These are phyloP conservation scores for Phrixothrix hirtus DNA, from an alignment of 2,888 invertebrate species.

Conservation along the genomic window DNA sequence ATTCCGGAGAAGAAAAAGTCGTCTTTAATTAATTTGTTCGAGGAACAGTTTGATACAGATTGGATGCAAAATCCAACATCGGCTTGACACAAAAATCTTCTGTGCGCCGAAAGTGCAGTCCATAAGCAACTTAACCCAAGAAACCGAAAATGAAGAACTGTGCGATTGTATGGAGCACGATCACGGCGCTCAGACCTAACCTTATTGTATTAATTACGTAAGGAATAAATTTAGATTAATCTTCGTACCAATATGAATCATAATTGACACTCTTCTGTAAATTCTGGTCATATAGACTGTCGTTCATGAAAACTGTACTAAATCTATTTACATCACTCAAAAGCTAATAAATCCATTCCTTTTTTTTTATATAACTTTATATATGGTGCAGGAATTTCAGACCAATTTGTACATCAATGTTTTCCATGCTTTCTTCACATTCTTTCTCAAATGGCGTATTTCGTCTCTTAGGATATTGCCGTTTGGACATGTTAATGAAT, in stretches of 20 bases:
- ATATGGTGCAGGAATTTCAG: no score
- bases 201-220: neutral
- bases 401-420: no score
- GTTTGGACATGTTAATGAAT: neutral
- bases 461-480: no score
- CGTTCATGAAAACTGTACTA: no score
- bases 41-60: neutral
- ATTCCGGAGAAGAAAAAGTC: constrained; percentile 3
- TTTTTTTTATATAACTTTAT: no score
- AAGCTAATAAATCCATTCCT: no score
- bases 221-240: neutral
- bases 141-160: neutral
- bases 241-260: neutral
- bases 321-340: no score
- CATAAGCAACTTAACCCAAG: no score
- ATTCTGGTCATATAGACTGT: no score
- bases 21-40: neutral
- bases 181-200: neutral
- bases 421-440: constrained; percentile 1
- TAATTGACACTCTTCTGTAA: no score
- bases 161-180: constrained; percentile 5
- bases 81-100: neutral
- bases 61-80: neutral
- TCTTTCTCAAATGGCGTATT: no score
- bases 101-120: neutral